A percentile compares a stretch with the other conserved stretches of the same genome.
Conservation (phyloP, 92 coral and sea anemone genomes). For the Epizoanthus ramosus region DNA sequence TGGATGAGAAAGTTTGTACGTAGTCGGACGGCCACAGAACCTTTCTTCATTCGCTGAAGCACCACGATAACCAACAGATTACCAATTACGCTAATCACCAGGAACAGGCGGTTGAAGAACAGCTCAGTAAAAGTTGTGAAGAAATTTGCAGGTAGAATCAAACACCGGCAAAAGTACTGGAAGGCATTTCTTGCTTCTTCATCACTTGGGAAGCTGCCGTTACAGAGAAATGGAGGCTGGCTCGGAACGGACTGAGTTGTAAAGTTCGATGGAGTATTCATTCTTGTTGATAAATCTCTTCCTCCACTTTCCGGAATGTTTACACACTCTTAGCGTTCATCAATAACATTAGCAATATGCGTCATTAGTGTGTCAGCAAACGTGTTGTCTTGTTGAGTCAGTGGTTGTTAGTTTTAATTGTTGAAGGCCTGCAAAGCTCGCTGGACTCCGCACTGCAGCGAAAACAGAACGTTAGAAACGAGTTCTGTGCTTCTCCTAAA, state of each 20-base stretch:
- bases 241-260: not conserved
- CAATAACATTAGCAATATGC: conserved; percentile 9
- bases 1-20: conserved; percentile 76
- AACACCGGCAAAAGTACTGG: conserved; percentile 64
- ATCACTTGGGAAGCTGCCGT: conserved; percentile 57
- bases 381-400: not conserved
- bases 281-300: not conserved
- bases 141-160: conserved; percentile 54
- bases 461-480: not conserved
- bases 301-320: conserved; percentile 9
- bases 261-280: not conserved
- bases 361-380: not conserved
- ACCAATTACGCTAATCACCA: conserved; percentile 68
- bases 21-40: conserved; percentile 45
- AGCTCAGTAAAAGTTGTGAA: conserved; percentile 53
- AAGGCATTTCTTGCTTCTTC: conserved; percentile 44
- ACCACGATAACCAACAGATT: conserved; percentile 73
- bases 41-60: conserved; percentile 72
- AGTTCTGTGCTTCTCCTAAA: not conserved
- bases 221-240: conserved; percentile 43
- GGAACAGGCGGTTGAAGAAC: conserved; percentile 73
- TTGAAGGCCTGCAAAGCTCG: no score
- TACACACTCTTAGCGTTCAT: conserved; percentile 1
- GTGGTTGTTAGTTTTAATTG: not conserved
- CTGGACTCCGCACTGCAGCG: no score